Percentiles rank a stretch among this genome's conserved stretches.
These are phyloP conservation scores for Acleris holmiana DNA, from an alignment of 2,888 invertebrate species.

Conservation along the genomic window DNA sequence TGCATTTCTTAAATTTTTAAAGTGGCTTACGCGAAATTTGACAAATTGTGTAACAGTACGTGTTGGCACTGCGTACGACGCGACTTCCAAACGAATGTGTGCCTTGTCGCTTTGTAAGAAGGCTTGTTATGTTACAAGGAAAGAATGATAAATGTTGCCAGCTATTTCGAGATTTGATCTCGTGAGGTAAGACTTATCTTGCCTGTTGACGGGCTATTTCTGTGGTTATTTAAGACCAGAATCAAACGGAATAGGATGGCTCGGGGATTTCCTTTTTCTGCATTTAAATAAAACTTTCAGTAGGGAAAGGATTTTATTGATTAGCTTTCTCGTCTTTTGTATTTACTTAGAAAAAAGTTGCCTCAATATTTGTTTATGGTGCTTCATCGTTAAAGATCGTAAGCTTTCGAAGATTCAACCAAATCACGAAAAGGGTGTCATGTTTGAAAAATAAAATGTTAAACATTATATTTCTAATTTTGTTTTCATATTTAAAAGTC, in stretches of 20 bases:
- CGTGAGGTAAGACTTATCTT: slow-evolving; percentile 40
- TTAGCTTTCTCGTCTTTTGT: no score
- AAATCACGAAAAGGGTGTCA: no score
- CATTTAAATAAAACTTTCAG: no score
- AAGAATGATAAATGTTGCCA: slow-evolving; percentile 40
- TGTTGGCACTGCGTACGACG: slow-evolving; percentile 22
- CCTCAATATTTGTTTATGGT: no score
- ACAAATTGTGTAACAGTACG: slow-evolving; percentile 35
- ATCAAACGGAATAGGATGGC: not conserved
- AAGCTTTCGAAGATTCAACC: no score
- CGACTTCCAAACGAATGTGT: not conserved
- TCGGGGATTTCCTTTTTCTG: no score
- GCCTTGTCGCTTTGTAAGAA: slow-evolving; percentile 14
- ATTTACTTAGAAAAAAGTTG: no score
- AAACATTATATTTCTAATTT: no score
- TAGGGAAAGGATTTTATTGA: no score
- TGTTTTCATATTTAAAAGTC: no score
- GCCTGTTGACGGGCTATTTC: slow-evolving; percentile 34
- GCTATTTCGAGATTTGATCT: slow-evolving; percentile 43
- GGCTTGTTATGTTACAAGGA: not conserved
- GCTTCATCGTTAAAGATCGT: no score
- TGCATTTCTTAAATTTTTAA: slow-evolving; percentile 37
- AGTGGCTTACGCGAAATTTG: slow-evolving; percentile 37
- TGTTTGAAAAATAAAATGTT: no score
- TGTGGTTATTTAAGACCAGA: slow-evolving; percentile 32